A percentile compares a stretch with the other conserved stretches of the same genome.
Conservation (phyloP, 2,888 invertebrate genomes). For the Sminthurinus aureus region DNA sequence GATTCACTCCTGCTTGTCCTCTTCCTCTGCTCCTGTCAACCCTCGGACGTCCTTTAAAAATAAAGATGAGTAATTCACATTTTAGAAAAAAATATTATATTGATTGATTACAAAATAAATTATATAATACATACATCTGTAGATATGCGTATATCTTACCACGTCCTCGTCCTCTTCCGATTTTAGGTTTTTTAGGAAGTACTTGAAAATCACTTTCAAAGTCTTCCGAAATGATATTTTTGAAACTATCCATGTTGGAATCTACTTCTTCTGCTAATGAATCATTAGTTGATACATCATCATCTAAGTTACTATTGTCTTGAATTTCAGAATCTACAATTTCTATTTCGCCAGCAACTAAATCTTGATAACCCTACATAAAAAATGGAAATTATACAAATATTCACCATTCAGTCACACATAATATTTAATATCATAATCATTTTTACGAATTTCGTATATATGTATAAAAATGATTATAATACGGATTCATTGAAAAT, state of each 20-base stretch:
- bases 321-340: conserved; percentile 15
- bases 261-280: conserved; percentile 31
- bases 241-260: conserved; percentile 28
- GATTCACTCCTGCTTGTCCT: too few relatives aligned
- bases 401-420: not conserved
- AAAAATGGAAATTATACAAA: not conserved
- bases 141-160: not conserved
- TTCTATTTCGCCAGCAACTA: conserved; percentile 27
- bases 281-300: conserved; percentile 23
- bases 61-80: too few relatives aligned
- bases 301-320: conserved; percentile 21
- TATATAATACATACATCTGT: not conserved
- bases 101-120: not conserved
- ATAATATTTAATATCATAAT: not conserved
- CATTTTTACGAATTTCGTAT: not conserved
- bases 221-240: conserved; percentile 44
- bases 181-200: conserved; percentile 47
- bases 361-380: conserved; percentile 21
- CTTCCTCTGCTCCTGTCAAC: too few relatives aligned
- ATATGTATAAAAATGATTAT: not conserved
- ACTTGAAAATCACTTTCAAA: conserved; percentile 52
- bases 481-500: not conserved
- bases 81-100: not conserved
- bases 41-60: too few relatives aligned
- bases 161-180: conserved; percentile 59